phyloP scores from a whole-genome alignment of 2,888 invertebrate genomes.

The Rhaphigaster nebulosa region DNA sequence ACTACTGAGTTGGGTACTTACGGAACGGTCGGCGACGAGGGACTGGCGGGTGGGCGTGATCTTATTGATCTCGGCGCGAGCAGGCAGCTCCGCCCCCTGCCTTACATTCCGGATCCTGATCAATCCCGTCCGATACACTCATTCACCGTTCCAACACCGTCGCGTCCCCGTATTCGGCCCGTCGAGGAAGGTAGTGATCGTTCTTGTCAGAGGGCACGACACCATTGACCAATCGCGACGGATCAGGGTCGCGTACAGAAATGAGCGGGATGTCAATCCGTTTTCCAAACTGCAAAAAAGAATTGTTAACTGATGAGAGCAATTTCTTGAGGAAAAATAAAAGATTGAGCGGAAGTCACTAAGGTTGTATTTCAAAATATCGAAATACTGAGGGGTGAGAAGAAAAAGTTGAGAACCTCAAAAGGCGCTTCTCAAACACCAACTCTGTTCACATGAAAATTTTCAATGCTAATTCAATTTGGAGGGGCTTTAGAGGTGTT shows the following conservation, averaged over 20 bases:
- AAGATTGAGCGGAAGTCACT: too few relatives aligned
- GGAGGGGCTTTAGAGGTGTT: too few relatives aligned
- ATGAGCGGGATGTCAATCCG: background rate
- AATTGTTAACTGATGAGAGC: too few relatives aligned
- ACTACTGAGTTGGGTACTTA: background rate
- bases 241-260: background rate
- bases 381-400: too few relatives aligned
- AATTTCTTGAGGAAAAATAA: too few relatives aligned
- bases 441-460: too few relatives aligned
- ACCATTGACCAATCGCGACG: background rate
- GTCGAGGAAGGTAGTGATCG: background rate
- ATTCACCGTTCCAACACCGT: background rate
- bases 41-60: constrained; percentile 38
- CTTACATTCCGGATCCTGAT: constrained; percentile 36
- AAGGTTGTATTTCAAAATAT: too few relatives aligned
- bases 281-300: too few relatives aligned
- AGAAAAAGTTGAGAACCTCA: too few relatives aligned
- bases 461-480: too few relatives aligned
- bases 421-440: too few relatives aligned
- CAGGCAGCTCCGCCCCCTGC: constrained; percentile 24
- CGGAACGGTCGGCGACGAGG: constrained; percentile 42
- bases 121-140: constrained; percentile 52
- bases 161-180: background rate
- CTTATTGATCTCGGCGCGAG: constrained; percentile 52
- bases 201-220: background rate